These are phyloP conservation scores for Phrynocephalus forsythii DNA, from an alignment of 2,797 vertebrate genomes.

Conservation along the genomic window DNA sequence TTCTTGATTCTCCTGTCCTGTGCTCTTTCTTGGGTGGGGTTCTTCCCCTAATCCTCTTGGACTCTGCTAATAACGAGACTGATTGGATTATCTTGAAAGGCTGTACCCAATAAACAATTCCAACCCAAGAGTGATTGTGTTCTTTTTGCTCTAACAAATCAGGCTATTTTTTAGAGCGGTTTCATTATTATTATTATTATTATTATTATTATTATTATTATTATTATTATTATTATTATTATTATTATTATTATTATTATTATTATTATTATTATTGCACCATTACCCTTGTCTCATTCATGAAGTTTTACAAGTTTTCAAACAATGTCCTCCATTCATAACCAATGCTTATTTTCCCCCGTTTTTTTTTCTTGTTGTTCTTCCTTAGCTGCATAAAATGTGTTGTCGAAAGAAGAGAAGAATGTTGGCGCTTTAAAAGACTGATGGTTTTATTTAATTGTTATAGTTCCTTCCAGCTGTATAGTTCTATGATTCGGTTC, in stretches of 20 bases:
- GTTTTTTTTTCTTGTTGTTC: background rate
- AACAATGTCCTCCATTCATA: background rate
- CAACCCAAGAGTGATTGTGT: background rate
- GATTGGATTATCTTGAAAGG: background rate
- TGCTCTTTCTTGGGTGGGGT: background rate
- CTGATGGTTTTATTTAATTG: too few relatives aligned
- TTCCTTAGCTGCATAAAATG: background rate
- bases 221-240: background rate
- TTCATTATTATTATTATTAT: background rate
- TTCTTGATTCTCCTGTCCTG: background rate
- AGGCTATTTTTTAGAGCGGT: background rate
- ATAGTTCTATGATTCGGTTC: too few relatives aligned
- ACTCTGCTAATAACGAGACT: conserved; percentile 14
- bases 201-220: background rate
- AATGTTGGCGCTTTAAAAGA: too few relatives aligned
- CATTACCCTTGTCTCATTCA: background rate
- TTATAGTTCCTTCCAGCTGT: too few relatives aligned
- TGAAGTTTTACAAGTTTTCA: background rate
- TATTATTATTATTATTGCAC: background rate
- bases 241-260: background rate
- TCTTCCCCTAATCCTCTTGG: background rate
- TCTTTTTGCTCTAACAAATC: background rate
- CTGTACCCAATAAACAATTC: conserved; percentile 22
- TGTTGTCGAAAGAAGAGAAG: too few relatives aligned
- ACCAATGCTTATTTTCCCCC: background rate